Base-by-base conservation (phyloP, 2,888 invertebrate genomes). In the Chaetogeoica ovagalla region DNA sequence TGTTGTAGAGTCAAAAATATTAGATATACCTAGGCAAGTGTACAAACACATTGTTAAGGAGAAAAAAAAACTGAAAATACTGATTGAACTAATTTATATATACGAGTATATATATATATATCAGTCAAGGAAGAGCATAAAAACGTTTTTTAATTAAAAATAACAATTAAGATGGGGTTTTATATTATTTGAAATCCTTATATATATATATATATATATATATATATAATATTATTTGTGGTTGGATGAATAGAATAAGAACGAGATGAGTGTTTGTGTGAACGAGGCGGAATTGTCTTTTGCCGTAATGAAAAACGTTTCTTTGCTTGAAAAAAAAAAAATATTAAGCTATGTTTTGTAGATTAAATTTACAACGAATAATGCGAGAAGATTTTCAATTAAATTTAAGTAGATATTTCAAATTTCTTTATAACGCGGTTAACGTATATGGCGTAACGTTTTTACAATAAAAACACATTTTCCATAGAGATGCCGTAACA, bases 81-180 rank as follows among this genome's bases (percentile, higher is more conserved):
- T 52, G 13, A 52, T 52, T 52, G 52, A 11, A 15, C 17, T 52
- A 52, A 52, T 52, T 52, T 52, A 11, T 52, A 52, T 39, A 39
- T 39, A 39, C n/a, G n/a, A n/a, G n/a, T n/a, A n/a, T n/a, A n/a
- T n/a, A n/a, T n/a, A n/a, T 43, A 6, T 43, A 43, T 9, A 43
- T 2, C 52, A 52, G 17, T 52, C 52, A 15, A 72, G 30, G 52
- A 30, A 39, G 19, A 19, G 6, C 9, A n/a, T 23, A 17, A 73
- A 62, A 62, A 62, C 8, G 21, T 55, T 74, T 74, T n/a, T 74
- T 74, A 74, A 65, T 74, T 74, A 74, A 63, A 74, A 74, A 74
- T 63, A 63, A 63, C 63, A 63, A 74, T 74, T 74, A 74, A 74
- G 21, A 74, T 17, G 43, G 43, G 43, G 43, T 52, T 65, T 74